Evolutionary conservation across 2,797 vertebrate species (phyloP).

Genomic region (Podarcis siculus): DNA sequence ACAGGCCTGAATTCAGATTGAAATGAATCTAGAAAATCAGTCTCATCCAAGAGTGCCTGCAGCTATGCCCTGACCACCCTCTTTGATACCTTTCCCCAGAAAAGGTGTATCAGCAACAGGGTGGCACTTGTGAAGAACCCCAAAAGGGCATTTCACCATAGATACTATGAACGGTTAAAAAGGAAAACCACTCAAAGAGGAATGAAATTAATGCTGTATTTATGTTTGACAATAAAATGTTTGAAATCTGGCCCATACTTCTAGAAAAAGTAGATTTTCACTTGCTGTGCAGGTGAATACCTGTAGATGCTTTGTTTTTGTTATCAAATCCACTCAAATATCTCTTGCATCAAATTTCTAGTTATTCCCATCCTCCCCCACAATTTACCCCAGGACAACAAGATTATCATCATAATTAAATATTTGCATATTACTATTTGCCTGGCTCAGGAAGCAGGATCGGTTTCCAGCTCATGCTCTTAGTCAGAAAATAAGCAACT

Average conservation of each 20-base stretch:
- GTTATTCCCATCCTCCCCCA: neutral
- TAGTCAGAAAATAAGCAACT: neutral
- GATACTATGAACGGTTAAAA: neutral
- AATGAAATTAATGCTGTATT: neutral
- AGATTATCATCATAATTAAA: constrained; percentile 21
- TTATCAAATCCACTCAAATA: neutral
- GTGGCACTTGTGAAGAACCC: no score
- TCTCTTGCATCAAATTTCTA: neutral
- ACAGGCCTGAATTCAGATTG: no score
- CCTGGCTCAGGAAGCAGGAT: neutral
- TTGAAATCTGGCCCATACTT: neutral
- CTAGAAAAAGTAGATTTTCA: neutral
- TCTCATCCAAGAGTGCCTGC: no score
- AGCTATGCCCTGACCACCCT: no score
- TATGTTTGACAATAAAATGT: neutral
- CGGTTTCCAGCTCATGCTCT: neutral
- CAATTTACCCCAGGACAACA: neutral
- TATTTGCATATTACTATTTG: neutral
- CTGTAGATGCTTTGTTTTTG: neutral
- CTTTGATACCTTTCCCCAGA: no score
- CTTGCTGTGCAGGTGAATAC: neutral
- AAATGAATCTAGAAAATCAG: no score
- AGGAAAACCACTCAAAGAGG: neutral
- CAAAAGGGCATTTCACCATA: neutral
- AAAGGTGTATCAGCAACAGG: no score